phyloP scores from a whole-genome alignment of 2,797 vertebrate genomes.

The Sebastes variabilis region DNA sequence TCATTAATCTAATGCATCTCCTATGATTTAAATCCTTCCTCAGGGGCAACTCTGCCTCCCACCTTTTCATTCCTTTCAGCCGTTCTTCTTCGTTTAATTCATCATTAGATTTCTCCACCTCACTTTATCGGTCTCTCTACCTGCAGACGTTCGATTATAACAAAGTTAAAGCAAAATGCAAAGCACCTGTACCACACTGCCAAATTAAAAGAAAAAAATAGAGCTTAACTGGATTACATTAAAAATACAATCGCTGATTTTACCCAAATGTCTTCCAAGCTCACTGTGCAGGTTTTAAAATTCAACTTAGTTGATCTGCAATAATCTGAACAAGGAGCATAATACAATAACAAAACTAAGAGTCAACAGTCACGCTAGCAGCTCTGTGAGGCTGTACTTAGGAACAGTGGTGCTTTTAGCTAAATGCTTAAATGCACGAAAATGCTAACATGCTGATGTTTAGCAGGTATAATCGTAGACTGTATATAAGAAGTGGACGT shows the following conservation, averaged over 20 bases:
- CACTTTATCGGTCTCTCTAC: neutral
- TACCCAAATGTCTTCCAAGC: neutral
- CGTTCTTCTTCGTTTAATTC: neutral
- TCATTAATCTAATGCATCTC: conserved; percentile 29
- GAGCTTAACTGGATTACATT: neutral
- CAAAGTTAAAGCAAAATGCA: conserved; percentile 1
- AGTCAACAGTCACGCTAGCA: neutral
- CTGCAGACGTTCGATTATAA: conserved; percentile 7
- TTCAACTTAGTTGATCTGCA: neutral
- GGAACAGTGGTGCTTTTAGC: neutral
- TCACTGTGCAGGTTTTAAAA: neutral
- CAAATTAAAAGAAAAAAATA: neutral
- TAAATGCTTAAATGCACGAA: neutral
- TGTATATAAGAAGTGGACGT: too few species aligned
- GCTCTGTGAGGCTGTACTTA: neutral
- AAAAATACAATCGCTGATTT: neutral
- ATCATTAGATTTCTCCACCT: conserved; percentile 16
- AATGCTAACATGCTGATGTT: neutral
- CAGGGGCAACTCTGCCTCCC: neutral
- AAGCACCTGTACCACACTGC: neutral
- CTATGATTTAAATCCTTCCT: conserved; percentile 7
- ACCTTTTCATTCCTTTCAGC: conserved; percentile 14
- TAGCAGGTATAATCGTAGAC: neutral
- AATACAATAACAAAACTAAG: neutral
- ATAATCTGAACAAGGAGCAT: neutral